Evolutionary conservation across 2,113 vertebrate species (phyloP).

Genomic region (Oriolus oriolus): DNA sequence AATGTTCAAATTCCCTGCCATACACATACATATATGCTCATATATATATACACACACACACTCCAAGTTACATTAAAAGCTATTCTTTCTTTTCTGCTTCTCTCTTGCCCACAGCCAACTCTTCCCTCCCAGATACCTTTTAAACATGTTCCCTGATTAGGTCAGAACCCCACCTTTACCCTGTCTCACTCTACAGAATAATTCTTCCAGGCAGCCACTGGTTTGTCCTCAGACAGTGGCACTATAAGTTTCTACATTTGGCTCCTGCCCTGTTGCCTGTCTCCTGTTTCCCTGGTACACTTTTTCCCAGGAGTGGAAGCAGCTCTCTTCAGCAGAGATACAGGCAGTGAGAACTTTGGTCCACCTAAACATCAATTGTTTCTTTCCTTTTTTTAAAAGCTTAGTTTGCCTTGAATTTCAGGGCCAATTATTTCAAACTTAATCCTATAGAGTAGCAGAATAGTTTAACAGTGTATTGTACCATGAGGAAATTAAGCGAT

Average conservation of each 20-base stretch:
- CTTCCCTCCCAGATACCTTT: neutral
- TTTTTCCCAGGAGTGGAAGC: neutral
- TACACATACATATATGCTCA: rapidly evolving
- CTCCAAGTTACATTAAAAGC: neutral
- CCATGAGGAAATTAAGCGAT: neutral
- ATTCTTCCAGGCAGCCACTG: neutral
- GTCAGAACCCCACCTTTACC: neutral
- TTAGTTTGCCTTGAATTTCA: neutral
- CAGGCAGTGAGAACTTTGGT: neutral
- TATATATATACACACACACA: no score
- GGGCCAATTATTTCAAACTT: neutral
- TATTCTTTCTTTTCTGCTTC: neutral
- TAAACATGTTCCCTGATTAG: neutral
- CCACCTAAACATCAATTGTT: neutral
- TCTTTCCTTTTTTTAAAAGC: neutral
- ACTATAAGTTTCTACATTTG: neutral
- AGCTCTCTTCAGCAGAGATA: neutral
- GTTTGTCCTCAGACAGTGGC: neutral
- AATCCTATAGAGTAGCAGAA: neutral
- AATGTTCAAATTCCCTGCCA: neutral
- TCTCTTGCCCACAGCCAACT: neutral
- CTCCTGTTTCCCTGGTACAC: neutral
- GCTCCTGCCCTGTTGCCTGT: neutral
- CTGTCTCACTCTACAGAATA: neutral
- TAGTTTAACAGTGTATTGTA: neutral